Conservation (phyloP, 2,888 invertebrate species). For the Fissipunctia ypsillon region DNA sequence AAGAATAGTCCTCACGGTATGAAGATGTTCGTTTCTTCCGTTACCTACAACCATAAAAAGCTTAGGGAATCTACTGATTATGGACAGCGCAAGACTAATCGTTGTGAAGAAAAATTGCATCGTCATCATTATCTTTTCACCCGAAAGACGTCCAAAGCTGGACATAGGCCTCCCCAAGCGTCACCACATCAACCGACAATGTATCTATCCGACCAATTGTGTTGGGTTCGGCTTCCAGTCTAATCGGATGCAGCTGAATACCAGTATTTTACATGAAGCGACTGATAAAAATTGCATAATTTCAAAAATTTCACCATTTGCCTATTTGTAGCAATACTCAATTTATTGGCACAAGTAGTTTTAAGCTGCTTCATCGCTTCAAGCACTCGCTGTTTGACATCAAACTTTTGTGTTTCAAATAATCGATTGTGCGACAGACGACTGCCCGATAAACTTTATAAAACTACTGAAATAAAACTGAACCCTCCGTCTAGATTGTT, state of each 20-base stretch:
- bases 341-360: conserved; percentile 1
- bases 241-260: too few relatives aligned
- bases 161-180: neutral
- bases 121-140: too few relatives aligned
- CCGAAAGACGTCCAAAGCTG: neutral
- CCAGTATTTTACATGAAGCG: neutral
- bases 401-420: conserved; percentile 33
- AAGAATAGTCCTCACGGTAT: too few relatives aligned
- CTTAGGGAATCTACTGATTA: neutral
- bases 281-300: neutral
- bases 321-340: neutral
- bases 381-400: conserved; percentile 11
- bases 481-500: neutral
- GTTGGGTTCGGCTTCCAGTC: too few relatives aligned
- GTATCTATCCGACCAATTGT: too few relatives aligned
- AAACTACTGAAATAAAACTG: conserved; percentile 26
- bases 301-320: neutral
- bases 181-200: neutral
- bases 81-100: neutral
- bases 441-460: conserved; percentile 26
- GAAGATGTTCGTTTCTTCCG: too few relatives aligned
- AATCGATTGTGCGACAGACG: conserved; percentile 2
- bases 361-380: conserved; percentile 17
- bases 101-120: neutral
- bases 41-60: too few relatives aligned